Evolutionary conservation across 2,888 invertebrate species (phyloP).

Genomic region (Cheilosia variabilis): DNA sequence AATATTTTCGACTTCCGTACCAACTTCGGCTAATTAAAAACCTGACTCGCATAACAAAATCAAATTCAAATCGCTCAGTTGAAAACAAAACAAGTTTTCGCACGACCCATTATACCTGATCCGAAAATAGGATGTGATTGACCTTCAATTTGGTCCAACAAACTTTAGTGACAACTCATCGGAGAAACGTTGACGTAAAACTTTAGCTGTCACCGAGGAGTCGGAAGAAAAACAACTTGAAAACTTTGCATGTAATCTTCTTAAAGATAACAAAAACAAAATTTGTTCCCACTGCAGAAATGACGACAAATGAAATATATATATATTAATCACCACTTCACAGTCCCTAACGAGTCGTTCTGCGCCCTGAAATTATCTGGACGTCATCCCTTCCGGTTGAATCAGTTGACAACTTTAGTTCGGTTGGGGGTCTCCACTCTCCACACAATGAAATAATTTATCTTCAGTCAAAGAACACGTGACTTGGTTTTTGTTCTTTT

Average conservation of each 20-base stretch:
- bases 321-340: slow-evolving; percentile 53
- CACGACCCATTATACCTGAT: slow-evolving; percentile 29
- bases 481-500: background rate
- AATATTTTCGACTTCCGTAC: slow-evolving; percentile 42
- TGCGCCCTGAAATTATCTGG: slow-evolving; percentile 35
- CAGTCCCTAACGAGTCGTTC: slow-evolving; percentile 8
- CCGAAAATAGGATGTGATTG: slow-evolving; percentile 47
- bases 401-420: slow-evolving; percentile 34
- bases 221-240: background rate
- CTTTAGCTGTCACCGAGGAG: background rate
- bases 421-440: slow-evolving; percentile 3
- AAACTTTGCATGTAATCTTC: background rate
- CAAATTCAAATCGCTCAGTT: background rate
- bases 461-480: background rate
- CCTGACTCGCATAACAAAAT: slow-evolving; percentile 42
- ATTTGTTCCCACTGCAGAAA: slow-evolving; percentile 17
- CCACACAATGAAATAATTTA: slow-evolving; percentile 8
- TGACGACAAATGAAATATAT: slow-evolving; percentile 25
- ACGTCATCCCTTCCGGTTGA: slow-evolving; percentile 47
- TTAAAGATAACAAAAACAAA: slow-evolving; percentile 13
- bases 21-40: slow-evolving; percentile 40
- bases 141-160: background rate
- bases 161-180: slow-evolving; percentile 3
- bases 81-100: slow-evolving; percentile 26
- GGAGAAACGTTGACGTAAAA: background rate